These are phyloP conservation scores for Sciurus vulgaris DNA, from an alignment of 2,797 vertebrate genomes.

Conservation along the genomic window DNA sequence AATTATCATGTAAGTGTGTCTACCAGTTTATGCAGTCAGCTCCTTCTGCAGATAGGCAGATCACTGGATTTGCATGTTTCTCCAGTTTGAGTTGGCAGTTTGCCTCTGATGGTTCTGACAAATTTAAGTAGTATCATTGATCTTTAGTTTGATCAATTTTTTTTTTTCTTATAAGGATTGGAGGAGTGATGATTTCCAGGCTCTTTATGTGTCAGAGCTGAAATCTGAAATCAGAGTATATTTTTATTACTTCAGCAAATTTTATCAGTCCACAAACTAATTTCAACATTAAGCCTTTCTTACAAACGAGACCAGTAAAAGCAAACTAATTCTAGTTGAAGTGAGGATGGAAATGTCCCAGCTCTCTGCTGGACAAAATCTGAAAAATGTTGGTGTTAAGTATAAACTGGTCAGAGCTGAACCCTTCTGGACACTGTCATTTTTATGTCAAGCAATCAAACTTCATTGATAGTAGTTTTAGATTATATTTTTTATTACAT, in stretches of 20 bases:
- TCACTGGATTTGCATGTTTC: background rate
- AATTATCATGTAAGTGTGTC: background rate
- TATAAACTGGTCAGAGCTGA: background rate
- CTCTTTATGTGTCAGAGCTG: background rate
- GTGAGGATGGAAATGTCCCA: background rate
- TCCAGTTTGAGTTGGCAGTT: background rate
- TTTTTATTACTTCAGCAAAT: background rate
- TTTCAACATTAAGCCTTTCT: background rate
- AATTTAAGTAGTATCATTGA: background rate
- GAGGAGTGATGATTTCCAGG: background rate
- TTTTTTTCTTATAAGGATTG: background rate
- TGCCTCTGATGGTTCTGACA: background rate
- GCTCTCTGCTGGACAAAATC: background rate
- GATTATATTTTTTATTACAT: background rate
- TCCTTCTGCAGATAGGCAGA: background rate
- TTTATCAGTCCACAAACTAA: background rate
- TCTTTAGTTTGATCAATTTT: background rate
- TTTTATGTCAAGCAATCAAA: background rate
- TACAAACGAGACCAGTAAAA: background rate
- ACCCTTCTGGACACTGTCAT: background rate
- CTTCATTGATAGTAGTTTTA: slow-evolving; percentile 15
- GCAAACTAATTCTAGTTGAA: background rate
- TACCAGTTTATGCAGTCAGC: background rate
- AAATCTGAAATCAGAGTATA: background rate
- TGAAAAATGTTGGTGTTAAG: background rate